Base-by-base conservation (phyloP, 2,888 invertebrate genomes). In the Neoaliturus tenellus region DNA sequence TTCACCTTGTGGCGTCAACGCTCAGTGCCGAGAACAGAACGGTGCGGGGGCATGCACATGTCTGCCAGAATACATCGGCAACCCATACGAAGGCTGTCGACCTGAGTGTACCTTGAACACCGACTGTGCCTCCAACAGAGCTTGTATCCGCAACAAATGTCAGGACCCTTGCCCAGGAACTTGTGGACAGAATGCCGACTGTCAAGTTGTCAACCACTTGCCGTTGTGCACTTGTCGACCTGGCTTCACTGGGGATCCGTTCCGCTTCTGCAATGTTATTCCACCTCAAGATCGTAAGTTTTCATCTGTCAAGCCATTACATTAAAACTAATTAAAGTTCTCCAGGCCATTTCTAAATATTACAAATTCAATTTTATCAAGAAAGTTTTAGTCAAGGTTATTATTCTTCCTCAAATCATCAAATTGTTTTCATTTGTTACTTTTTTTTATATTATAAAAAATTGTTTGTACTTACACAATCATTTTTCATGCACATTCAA, bases 131-230 rank as follows among this genome's bases (percentile, higher is more conserved):
- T 91, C 94, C 83, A 92, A 91, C 87, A 91, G 90, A 89, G 93
- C 94, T 62, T 95, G 95, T 89, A 92, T 93, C 85, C 89, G 91
- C 94, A 96, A 96, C 89, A 97, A 96, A 90, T 98, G 98, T 89
- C 92, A 93, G 80, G 95, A 97, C 91, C 97, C 97, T 58, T 98
- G 97, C 88, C 95, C 96, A 17, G 96, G 97, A 85, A 93, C 96
- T 84, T 98, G 97, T 89, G 97, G 97, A 6, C 92, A 93, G 81
- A 95, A 95, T 89, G 96, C 97, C 0, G 95, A 96, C 89, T 98
- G 98, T 89, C 93, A 94, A 62, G 96, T 97, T 3, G 93, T 96
- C 17, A 96, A 96, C 89, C 97, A 98, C 89, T 93, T 96, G 62
- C 97, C 97, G 20, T n/a, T 89, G 51, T 91, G 91, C 83, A 88